Evolutionary conservation across 2,113 vertebrate species (phyloP).

Genomic region (Entosphenus tridentatus): DNA sequence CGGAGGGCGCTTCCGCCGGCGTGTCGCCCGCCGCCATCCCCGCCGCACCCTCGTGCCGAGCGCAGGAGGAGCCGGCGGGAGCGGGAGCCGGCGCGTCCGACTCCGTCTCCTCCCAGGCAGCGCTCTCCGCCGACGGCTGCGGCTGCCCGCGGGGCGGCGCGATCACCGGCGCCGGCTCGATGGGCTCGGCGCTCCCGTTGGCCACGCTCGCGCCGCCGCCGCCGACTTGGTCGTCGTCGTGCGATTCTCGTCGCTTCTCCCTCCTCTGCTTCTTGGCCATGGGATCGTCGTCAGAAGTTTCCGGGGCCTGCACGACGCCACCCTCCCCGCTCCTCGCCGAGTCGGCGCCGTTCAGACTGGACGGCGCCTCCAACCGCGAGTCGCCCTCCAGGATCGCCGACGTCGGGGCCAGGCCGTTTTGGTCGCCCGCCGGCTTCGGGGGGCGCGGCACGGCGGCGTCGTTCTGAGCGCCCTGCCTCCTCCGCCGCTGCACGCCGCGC

Average conservation of each 20-base stretch:
- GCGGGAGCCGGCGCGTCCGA: too few species aligned
- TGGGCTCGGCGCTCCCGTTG: slow-evolving; percentile 13
- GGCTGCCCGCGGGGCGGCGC: too few species aligned
- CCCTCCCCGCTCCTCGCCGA: slow-evolving; percentile 21
- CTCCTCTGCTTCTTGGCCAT: slow-evolving; percentile 42
- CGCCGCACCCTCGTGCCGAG: not conserved
- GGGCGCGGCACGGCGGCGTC: not conserved
- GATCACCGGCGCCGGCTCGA: slow-evolving; percentile 5
- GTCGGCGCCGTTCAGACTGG: slow-evolving; percentile 12
- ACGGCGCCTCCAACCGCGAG: slow-evolving; percentile 9
- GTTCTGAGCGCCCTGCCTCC: not conserved
- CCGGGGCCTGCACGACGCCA: slow-evolving; percentile 18
- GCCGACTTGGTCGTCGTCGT: not conserved
- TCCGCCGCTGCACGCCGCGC: slow-evolving; percentile 43
- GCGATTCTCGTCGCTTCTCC: slow-evolving; percentile 13
- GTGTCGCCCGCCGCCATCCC: slow-evolving; percentile 8
- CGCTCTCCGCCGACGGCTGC: too few species aligned
- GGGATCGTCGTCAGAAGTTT: too few species aligned
- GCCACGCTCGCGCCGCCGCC: slow-evolving; percentile 14
- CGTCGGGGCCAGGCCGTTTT: slow-evolving; percentile 7
- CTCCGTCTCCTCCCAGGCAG: not conserved
- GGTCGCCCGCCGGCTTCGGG: not conserved
- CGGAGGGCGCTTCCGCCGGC: slow-evolving; percentile 12
- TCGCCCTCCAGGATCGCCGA: not conserved
- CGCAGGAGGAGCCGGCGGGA: not conserved